Evolutionary conservation across 2,888 invertebrate genomes (phyloP), one percentile per base, ranked within the genome.

Genomic region (Eupithecia dodoneata): DNA sequence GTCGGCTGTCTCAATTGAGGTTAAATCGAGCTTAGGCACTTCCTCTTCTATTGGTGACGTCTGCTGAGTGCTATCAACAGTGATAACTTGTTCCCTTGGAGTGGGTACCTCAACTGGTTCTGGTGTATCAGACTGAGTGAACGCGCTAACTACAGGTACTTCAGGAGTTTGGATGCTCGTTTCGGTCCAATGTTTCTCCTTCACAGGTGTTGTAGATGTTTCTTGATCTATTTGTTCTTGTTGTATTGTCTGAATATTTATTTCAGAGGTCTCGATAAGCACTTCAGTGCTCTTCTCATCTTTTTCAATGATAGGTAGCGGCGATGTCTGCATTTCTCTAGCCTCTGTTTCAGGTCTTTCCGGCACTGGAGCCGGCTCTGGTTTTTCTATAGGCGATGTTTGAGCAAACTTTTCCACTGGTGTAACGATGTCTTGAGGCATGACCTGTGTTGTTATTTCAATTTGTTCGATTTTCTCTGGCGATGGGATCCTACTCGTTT

Each of bases 401-500:
- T 96, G 96, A 67, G 95, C 94, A 81, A 92, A 95, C 76, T 93
- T 95, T 82, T 96, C 95, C 83, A 91, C 93, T 4, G 92, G 91
- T 76, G 82, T 81, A 44, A 76, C 81, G 59, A 93, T 92, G 75
- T 94, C 93, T 71, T 91, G 90, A 30, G 93, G 88, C 75, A 93
- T 85, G n/a, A 96, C 96, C 87, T 96, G 96, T 63, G 96, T 95
- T 52, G 93, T 94, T 3, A 95, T 95, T 89, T 96, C 96, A 47
- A 92, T 89, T 70, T 94, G 91, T 41, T 88, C 81, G 2, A 91
- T 83, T 80, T 89, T 87, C 76, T 91, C 91, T 9, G 94, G 94
- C 71, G 91, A 90, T 83, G 88, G 90, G 41, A 89, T 83, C 77
- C 93, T 88, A 82, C 93, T 93, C 0, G 95, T 94, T 85, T 94